Evolutionary conservation across 2,797 vertebrate genomes (phyloP).

Genomic region (Pangasius krempfi): DNA sequence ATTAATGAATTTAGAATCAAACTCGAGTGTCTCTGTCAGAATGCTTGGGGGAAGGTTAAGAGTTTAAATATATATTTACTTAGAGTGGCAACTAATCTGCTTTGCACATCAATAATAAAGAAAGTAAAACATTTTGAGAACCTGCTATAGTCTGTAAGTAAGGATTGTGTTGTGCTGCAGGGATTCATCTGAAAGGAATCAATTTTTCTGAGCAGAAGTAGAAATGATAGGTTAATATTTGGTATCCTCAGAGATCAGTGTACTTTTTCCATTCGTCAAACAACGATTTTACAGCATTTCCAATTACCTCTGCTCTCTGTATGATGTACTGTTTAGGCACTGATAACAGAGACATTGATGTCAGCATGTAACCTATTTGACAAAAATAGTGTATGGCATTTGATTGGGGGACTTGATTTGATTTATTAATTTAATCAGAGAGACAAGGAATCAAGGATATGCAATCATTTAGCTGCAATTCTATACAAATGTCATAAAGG

Average conservation of each 20-base stretch:
- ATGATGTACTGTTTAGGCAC: slow-evolving; percentile 51
- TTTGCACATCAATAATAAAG: background rate
- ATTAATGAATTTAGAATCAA: background rate
- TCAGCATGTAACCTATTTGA: slow-evolving; percentile 72
- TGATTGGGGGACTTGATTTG: slow-evolving; percentile 69
- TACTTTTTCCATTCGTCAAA: background rate
- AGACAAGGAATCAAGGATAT: slow-evolving; percentile 60
- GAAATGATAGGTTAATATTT: background rate
- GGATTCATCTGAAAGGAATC: background rate
- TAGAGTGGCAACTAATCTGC: background rate
- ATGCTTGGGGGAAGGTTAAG: background rate
- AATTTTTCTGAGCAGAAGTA: background rate
- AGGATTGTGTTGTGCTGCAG: background rate
- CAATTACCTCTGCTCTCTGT: slow-evolving; percentile 43
- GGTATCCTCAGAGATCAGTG: background rate
- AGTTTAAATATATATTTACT: slow-evolving; percentile 1
- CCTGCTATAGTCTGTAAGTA: background rate
- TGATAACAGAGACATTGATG: slow-evolving; percentile 67
- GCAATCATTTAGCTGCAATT: slow-evolving; percentile 68
- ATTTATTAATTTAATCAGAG: slow-evolving; percentile 80
- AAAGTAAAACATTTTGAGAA: background rate
- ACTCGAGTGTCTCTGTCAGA: background rate
- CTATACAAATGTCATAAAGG: slow-evolving; percentile 69
- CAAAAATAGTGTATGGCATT: slow-evolving; percentile 67
- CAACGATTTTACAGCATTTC: slow-evolving; percentile 24